Percentiles rank a stretch among this genome's conserved stretches.
Conservation (phyloP, 2,888 invertebrate species). For the Phyllotreta cruciferae region DNA sequence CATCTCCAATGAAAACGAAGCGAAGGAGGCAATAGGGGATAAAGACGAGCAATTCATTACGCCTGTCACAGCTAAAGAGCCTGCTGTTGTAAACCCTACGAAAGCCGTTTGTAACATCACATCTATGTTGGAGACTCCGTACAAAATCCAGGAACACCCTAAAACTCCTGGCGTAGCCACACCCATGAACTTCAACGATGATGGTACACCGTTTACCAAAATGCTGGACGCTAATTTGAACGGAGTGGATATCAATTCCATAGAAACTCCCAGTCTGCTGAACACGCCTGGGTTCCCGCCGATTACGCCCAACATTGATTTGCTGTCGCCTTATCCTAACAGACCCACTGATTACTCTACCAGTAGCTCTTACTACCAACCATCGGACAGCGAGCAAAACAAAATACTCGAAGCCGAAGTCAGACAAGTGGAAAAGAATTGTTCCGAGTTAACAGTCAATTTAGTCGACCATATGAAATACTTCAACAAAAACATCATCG, state of each 20-base stretch:
- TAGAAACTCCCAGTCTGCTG: constrained; percentile 55
- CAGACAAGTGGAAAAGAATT: constrained; percentile 50
- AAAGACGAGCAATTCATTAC: constrained; percentile 39
- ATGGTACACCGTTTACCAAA: constrained; percentile 54
- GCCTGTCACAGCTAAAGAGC: constrained; percentile 35
- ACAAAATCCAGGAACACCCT: constrained; percentile 43
- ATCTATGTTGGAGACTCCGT: constrained; percentile 47
- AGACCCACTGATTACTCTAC: constrained; percentile 58
- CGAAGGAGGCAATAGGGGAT: constrained; percentile 30
- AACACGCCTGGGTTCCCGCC: constrained; percentile 55
- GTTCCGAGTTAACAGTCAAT: background rate
- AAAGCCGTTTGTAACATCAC: constrained; percentile 45
- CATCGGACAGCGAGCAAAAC: constrained; percentile 56
- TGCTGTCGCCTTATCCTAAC: constrained; percentile 37
- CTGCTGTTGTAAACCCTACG: constrained; percentile 22
- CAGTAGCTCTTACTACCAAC: constrained; percentile 58
- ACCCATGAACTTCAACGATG: constrained; percentile 28
- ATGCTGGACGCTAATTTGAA: constrained; percentile 53
- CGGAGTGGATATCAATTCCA: constrained; percentile 50
- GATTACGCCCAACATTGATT: constrained; percentile 47
- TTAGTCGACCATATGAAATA: constrained; percentile 37
- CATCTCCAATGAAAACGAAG: constrained; percentile 32
- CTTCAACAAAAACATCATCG: constrained; percentile 50
- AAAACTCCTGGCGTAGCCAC: constrained; percentile 49
- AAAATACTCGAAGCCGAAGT: constrained; percentile 49